These are phyloP conservation scores for Drosophila sp. DNA, from an alignment of 1,140 invertebrate genomes.

Conservation along the genomic window DNA sequence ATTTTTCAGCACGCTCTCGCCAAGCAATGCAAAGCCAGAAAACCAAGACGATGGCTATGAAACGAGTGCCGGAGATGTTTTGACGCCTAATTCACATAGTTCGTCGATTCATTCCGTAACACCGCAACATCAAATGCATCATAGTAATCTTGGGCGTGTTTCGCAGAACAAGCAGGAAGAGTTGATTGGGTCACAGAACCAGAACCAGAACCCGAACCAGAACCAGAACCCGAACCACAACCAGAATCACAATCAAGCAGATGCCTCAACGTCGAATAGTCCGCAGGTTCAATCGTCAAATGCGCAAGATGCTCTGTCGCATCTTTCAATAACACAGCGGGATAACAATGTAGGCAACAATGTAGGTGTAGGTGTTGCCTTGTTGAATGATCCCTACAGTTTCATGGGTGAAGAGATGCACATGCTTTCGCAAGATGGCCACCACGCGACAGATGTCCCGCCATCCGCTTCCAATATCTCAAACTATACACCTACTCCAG, in stretches of 20 bases:
- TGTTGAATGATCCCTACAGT: constrained; percentile 50
- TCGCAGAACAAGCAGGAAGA: constrained; percentile 57
- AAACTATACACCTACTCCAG: constrained; percentile 29
- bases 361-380: constrained; percentile 36
- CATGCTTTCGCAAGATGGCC: constrained; percentile 37
- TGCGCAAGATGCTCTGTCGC: not conserved
- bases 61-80: constrained; percentile 91
- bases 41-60: constrained; percentile 94
- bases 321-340: constrained; percentile 12
- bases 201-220: constrained; percentile 5
- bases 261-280: constrained; percentile 20
- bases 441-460: not conserved
- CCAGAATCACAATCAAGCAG: constrained; percentile 19
- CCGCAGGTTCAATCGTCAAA: constrained; percentile 22
- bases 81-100: constrained; percentile 87
- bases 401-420: constrained; percentile 64
- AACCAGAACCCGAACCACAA: constrained; percentile 6
- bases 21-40: constrained; percentile 88
- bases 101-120: constrained; percentile 86
- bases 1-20: constrained; percentile 75
- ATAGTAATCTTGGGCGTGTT: constrained; percentile 21
- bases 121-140: constrained; percentile 73
- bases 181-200: constrained; percentile 27
- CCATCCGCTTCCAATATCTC: constrained; percentile 8
- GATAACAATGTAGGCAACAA: constrained; percentile 25